phyloP scores from a whole-genome alignment of 1,140 invertebrate species.

The Meloidogyne hapla region DNA sequence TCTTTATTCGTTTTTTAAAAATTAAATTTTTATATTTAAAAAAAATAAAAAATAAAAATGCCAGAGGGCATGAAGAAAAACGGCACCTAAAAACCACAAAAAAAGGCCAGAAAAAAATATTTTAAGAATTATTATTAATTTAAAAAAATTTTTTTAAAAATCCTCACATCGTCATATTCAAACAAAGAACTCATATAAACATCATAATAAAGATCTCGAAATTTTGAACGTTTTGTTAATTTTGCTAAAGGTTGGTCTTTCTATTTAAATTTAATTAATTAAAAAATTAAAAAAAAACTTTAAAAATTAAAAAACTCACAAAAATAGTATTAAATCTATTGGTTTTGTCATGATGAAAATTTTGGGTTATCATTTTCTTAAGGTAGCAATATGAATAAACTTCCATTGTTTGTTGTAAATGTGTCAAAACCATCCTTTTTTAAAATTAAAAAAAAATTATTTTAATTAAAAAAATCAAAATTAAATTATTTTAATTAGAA shows the following conservation, averaged over 20 bases:
- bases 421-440: conserved; percentile 34
- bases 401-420: conserved; percentile 37
- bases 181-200: conserved; percentile 42
- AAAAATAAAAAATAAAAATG: no score
- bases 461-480: neutral
- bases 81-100: no score
- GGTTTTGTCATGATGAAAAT: neutral
- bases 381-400: conserved; percentile 33
- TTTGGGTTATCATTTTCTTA: neutral
- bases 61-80: no score
- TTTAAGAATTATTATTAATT: no score
- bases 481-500: neutral
- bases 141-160: neutral
- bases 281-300: neutral
- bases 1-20: no score
- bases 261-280: neutral
- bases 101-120: no score
- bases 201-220: conserved; percentile 36
- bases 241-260: neutral
- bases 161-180: conserved; percentile 42
- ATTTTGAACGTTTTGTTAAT: conserved; percentile 21
- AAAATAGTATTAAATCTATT: neutral
- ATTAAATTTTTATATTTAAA: no score
- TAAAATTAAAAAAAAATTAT: neutral
- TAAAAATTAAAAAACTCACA: conserved; percentile 2